Base-by-base conservation (phyloP, 2,797 vertebrate genomes). In the Rhynchonycteris naso region DNA sequence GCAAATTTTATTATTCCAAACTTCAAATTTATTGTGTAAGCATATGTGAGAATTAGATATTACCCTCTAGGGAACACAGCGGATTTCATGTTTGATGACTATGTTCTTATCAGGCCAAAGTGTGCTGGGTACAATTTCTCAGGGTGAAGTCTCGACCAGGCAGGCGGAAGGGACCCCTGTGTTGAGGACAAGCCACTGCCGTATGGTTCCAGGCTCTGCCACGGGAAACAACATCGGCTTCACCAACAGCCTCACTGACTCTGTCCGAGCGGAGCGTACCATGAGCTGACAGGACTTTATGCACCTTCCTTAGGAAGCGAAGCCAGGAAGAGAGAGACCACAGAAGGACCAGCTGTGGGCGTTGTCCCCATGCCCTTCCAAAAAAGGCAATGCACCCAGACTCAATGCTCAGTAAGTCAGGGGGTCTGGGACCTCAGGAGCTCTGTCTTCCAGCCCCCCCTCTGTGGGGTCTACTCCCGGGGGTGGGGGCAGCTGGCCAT, bases 241-340 rank as follows among this genome's bases (percentile, higher is more conserved):
- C 72, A 66, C 54, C 19, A 16, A 4, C 7, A 24, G 22, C 22
- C 30, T 59, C 58, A 66, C 9, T 19, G 0, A 50, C 38, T 47
- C 63, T 52, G n/a, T n/a, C 8, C 75, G 59, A 69, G 43, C 38
- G 7, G n/a, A 86, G 52, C 38, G 7, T 33, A 33, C 90, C 94
- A n/a, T 85, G 50, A 5, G n/a, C 33, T 93, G 54, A 56, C 63
- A 24, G 50, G 14, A 6, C 93, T 38, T 80, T 24, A 50, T 82
- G 35, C 12, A 52, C 18, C 56, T 95, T 80, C 92, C 54, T 33
- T 93, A 98, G 98, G 97, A 98, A 96, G 50, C 93, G 94, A 95
- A 95, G 92, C 26, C 86, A 61, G 18, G 97, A 96, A 59, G 71
- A 75, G 93, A 97, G 96, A 91, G 92, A 63, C 16, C 81, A 71